These are phyloP conservation scores for Melanocharis versteri DNA, from an alignment of 2,113 vertebrate species.

Conservation along the genomic window DNA sequence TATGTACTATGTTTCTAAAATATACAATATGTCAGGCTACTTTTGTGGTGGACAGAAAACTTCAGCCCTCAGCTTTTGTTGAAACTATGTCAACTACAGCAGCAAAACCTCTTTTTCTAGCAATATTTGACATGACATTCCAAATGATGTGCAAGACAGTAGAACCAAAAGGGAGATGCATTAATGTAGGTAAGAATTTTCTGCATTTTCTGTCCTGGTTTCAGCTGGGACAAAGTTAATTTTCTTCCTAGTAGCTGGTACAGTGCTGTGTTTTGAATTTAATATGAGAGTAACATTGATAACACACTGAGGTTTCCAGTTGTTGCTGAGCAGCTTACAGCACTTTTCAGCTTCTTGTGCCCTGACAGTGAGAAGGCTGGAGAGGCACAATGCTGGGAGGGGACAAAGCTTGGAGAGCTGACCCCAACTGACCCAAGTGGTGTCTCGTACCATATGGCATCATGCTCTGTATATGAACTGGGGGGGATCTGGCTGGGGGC, in stretches of 20 bases:
- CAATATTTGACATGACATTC: neutral
- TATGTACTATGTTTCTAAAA: neutral
- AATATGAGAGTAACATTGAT: neutral
- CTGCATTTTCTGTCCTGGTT: neutral
- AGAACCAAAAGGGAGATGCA: neutral
- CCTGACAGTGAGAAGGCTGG: neutral
- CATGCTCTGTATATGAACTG: neutral
- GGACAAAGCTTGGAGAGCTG: neutral
- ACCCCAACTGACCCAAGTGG: neutral
- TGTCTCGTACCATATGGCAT: neutral
- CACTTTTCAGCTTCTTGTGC: neutral
- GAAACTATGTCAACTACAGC: neutral
- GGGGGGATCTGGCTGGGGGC: neutral
- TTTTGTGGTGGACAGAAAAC: neutral
- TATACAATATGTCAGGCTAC: neutral
- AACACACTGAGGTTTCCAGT: neutral
- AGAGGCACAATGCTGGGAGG: neutral
- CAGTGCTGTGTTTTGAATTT: neutral
- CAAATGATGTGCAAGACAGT: neutral
- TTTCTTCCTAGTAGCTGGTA: neutral
- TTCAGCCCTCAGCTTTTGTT: neutral
- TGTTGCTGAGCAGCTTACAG: neutral
- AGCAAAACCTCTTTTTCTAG: neutral
- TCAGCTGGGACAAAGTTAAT: neutral
- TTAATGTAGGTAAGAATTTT: neutral